Percentiles rank a stretch among this genome's conserved stretches.
Evolutionary conservation across 2,888 invertebrate genomes (phyloP).

Genomic region (Pseudococcus jackbeardsleyi): DNA sequence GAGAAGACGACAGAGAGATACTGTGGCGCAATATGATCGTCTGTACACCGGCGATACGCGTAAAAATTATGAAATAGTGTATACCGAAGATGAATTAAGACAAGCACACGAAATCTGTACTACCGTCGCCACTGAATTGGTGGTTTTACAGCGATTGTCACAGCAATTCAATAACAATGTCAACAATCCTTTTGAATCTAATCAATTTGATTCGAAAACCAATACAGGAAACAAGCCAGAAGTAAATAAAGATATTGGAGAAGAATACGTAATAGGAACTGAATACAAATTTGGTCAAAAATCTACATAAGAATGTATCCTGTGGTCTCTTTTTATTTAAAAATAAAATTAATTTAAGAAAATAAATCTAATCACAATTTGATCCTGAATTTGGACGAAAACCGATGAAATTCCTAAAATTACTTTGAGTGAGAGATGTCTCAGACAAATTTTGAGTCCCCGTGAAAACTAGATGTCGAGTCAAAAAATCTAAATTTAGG

Average conservation of each 20-base stretch:
- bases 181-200: neutral
- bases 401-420: too few species aligned
- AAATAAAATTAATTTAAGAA: neutral
- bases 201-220: neutral
- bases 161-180: neutral
- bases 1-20: constrained; percentile 22
- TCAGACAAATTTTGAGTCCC: too few species aligned
- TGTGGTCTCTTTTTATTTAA: neutral
- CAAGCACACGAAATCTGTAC: constrained; percentile 48
- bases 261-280: neutral
- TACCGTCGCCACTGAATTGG: constrained; percentile 43
- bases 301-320: neutral
- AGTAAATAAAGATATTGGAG: neutral
- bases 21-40: neutral
- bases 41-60: neutral
- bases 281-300: neutral
- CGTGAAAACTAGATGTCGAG: too few species aligned
- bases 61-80: constrained; percentile 48
- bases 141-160: constrained; percentile 15
- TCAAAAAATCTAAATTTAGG: too few species aligned
- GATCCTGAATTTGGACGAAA: too few species aligned
- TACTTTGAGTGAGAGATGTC: too few species aligned
- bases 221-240: neutral
- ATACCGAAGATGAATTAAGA: constrained; percentile 30
- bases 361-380: too few species aligned